These are phyloP conservation scores for Pentamera pediparva DNA, from an alignment of 53 echinoderm and acorn worm genomes.

Conservation along the genomic window DNA sequence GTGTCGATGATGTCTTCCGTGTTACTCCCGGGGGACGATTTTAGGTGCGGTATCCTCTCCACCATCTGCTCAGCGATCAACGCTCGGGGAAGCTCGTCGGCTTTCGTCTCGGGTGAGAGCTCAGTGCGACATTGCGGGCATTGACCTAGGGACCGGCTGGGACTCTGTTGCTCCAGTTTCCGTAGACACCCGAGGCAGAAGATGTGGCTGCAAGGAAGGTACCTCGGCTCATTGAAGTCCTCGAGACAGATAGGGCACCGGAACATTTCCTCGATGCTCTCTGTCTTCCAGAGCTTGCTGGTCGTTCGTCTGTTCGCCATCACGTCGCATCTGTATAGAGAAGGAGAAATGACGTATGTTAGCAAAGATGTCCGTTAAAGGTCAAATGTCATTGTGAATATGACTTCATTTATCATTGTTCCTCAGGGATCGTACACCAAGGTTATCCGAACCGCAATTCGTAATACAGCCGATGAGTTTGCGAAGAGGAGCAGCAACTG, in stretches of 20 bases:
- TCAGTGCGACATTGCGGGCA: background rate
- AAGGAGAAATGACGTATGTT: too few species aligned
- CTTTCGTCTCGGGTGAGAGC: background rate
- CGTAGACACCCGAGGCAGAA: constrained; percentile 6
- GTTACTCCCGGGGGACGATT: background rate
- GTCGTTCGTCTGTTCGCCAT: too few species aligned
- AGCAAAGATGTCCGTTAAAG: too few species aligned
- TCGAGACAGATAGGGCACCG: constrained; percentile 5
- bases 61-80: background rate
- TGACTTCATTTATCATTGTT: too few species aligned
- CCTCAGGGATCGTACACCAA: too few species aligned
- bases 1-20: background rate
- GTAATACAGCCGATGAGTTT: too few species aligned
- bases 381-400: too few species aligned
- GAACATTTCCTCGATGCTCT: constrained; percentile 6
- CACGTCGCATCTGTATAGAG: too few species aligned
- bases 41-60: background rate
- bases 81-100: background rate
- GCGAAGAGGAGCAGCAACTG: too few species aligned
- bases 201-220: background rate
- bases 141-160: background rate
- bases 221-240: background rate
- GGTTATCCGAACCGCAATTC: too few species aligned
- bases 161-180: background rate
- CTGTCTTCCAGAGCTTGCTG: too few species aligned